Base-by-base conservation (phyloP, 1,140 invertebrate genomes). In the Sarcophaga peregrina region DNA sequence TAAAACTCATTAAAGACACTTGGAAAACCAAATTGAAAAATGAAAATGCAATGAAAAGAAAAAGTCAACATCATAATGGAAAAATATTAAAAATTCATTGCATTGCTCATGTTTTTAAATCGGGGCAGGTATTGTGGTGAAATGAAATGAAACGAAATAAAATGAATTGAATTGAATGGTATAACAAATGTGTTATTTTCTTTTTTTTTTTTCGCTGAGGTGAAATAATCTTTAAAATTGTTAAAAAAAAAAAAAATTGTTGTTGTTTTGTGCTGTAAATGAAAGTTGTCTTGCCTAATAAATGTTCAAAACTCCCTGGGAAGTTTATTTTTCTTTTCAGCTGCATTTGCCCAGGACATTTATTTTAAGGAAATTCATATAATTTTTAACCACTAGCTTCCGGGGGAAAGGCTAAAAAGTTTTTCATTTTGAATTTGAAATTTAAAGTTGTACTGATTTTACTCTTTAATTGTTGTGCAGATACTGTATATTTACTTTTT, bases 221-320 rank as follows among this genome's bases (percentile, higher is more conserved):
- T 15, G 13, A 58, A n/a, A 52, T 10, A 52, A 52, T 2, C 1
- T 37, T 37, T n/a, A 50, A 50, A 50, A 50, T 50, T 62, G 13
- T 17, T 62, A 50, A 50, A 50, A 52, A 52, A 5, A 52, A 52
- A 52, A 52, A 52, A 52, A 52, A 52, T 52, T 68, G 15, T 20
- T 68, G 15, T 68, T 68, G n/a, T 9, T 20, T 62, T 62, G n/a
- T 68, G 54, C n/a, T 68, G 62, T 25, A 68, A 68, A 68, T 68
- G 62, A 68, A 68, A 68, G 62, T 68, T 68, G 62, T 68, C 17
- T 68, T 68, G 62, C 62, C n/a, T 68, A 68, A 68, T 68, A 68
- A 68, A 25, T 25, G 62, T 13, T n/a, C 25, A 37, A 37, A 37
- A 4, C 20, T n/a, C 62, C 62, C 62, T 68, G 62, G n/a, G 20